Evolutionary conservation across 2,888 invertebrate genomes (phyloP).

Genomic region (Melieria crassipennis): DNA sequence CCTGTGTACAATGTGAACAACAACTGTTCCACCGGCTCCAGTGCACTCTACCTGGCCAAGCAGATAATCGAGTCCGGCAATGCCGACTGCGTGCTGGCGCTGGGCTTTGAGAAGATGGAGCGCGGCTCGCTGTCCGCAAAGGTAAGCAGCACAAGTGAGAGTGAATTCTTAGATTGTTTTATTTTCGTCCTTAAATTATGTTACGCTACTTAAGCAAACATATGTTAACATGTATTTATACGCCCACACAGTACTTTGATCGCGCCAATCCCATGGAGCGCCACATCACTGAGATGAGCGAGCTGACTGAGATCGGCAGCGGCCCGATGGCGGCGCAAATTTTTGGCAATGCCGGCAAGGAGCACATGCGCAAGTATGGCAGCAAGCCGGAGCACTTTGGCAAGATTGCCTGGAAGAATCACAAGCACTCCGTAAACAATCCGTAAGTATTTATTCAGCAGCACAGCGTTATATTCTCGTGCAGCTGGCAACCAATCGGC

Average conservation of each 20-base stretch:
- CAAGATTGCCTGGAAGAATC: slow-evolving; percentile 98
- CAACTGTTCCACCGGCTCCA: slow-evolving; percentile 97
- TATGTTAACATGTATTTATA: not conserved
- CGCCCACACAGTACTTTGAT: slow-evolving; percentile 72
- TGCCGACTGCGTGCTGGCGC: slow-evolving; percentile 87
- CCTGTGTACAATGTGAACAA: slow-evolving; percentile 99
- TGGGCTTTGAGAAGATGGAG: slow-evolving; percentile 99
- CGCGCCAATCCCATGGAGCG: slow-evolving; percentile 90
- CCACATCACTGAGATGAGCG: slow-evolving; percentile 86
- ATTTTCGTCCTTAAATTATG: not conserved
- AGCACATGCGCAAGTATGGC: slow-evolving; percentile 86
- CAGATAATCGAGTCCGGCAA: slow-evolving; percentile 91
- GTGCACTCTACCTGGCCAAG: slow-evolving; percentile 89
- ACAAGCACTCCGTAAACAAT: slow-evolving; percentile 95
- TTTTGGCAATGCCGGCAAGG: slow-evolving; percentile 95
- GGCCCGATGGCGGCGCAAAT: slow-evolving; percentile 93
- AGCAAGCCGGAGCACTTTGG: slow-evolving; percentile 93
- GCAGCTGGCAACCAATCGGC: too few relatives aligned
- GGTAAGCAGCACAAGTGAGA: slow-evolving; percentile 61
- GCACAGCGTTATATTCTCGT: too few relatives aligned
- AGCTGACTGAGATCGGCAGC: slow-evolving; percentile 80
- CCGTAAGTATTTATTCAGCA: slow-evolving; percentile 71
- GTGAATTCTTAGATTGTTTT: not conserved
- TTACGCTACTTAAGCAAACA: not conserved
- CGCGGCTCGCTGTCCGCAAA: slow-evolving; percentile 84